phyloP scores from a whole-genome alignment of 1,140 invertebrate genomes.

The Ridgeia piscesae region DNA sequence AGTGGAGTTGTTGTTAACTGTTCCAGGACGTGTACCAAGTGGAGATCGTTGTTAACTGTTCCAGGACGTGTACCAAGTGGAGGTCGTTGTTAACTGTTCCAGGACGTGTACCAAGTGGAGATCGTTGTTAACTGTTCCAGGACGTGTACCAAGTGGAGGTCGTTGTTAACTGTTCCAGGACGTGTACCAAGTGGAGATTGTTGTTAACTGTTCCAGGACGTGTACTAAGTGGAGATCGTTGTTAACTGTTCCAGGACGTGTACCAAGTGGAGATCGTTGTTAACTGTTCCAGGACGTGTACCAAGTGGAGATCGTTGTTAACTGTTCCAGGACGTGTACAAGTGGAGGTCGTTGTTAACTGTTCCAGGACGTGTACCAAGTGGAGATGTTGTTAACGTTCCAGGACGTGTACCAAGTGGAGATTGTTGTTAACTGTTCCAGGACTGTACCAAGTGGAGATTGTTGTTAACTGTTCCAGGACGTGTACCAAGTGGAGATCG shows the following conservation, averaged over 20 bases:
- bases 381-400: neutral
- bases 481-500: no score
- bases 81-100: neutral
- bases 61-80: neutral
- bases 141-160: no score
- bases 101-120: neutral
- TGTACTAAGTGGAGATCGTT: no score
- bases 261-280: no score
- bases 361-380: neutral
- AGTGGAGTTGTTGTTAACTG: no score
- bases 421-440: neutral
- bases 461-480: neutral
- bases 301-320: no score
- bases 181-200: no score
- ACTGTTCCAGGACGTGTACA: no score
- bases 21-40: neutral
- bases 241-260: neutral
- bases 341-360: no score
- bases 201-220: neutral
- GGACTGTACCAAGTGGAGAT: no score
- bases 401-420: neutral
- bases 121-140: neutral
- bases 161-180: neutral
- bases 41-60: neutral
- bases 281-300: neutral